These are phyloP conservation scores for Camponotus fellah DNA, from an alignment of 2,888 invertebrate species.

Conservation along the genomic window DNA sequence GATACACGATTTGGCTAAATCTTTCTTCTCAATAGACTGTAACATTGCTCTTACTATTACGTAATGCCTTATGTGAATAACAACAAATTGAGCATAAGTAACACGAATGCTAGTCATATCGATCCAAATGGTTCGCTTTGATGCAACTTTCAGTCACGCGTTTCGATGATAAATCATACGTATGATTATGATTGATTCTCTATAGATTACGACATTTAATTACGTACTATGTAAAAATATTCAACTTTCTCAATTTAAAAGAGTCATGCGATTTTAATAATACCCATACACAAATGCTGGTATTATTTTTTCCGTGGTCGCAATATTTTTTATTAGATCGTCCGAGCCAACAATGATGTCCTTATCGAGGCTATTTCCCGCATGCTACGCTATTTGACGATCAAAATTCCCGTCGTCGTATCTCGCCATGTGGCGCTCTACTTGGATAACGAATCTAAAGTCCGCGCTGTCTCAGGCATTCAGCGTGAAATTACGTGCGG, in stretches of 20 bases:
- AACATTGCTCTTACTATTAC: not conserved
- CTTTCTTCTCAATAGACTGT: not conserved
- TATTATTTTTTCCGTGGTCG: not conserved
- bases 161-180: slow-evolving; percentile 19
- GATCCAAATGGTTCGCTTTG: not conserved
- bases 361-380: slow-evolving; percentile 21
- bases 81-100: slow-evolving; percentile 9
- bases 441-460: slow-evolving; percentile 51
- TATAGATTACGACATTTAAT: not conserved
- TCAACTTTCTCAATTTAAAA: not conserved
- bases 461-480: slow-evolving; percentile 26
- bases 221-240: not conserved
- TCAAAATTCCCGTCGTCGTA: slow-evolving; percentile 39
- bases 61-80: not conserved
- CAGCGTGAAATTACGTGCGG: slow-evolving; percentile 46
- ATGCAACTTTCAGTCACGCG: slow-evolving; percentile 11
- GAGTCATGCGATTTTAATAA: slow-evolving; percentile 1
- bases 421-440: slow-evolving; percentile 37
- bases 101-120: not conserved
- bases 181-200: not conserved
- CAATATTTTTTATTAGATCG: not conserved
- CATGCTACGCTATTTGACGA: slow-evolving; percentile 24
- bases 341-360: not conserved
- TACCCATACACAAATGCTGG: not conserved
- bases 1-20: slow-evolving; percentile 1